Percentiles rank a stretch among this genome's conserved stretches.
Conservation (phyloP, 2,113 vertebrate species). For the Pygoscelis adeliae region DNA sequence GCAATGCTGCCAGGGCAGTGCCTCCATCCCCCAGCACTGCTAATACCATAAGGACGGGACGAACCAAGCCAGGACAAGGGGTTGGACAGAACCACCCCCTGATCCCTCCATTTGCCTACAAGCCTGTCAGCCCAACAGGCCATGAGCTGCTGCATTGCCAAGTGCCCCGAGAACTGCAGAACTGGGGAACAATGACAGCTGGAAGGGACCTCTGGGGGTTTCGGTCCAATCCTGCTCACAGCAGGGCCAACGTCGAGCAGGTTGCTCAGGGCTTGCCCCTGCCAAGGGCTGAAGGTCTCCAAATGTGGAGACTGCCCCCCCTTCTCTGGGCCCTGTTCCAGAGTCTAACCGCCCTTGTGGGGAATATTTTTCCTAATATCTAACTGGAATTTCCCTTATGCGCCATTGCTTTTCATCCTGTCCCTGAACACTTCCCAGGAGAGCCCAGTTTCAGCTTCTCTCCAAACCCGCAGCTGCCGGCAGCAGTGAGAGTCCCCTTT, state of each 20-base stretch:
- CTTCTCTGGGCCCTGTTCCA: not conserved
- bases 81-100: not conserved
- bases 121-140: not conserved
- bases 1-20: not conserved
- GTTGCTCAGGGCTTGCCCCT: not conserved
- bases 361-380: not conserved
- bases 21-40: not conserved
- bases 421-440: not conserved
- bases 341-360: not conserved
- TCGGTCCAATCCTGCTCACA: not conserved
- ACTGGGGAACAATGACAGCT: not conserved
- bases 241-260: not conserved
- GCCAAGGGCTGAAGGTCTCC: not conserved
- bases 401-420: not conserved
- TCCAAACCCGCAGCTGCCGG: not conserved
- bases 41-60: accelerated
- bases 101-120: not conserved
- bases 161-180: not conserved
- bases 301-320: not conserved
- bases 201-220: not conserved
- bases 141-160: not conserved
- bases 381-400: not conserved
- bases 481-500: not conserved
- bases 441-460: not conserved
- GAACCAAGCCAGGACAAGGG: not conserved